phyloP scores from a whole-genome alignment of 2,888 invertebrate genomes.

The Noctua janthina region DNA sequence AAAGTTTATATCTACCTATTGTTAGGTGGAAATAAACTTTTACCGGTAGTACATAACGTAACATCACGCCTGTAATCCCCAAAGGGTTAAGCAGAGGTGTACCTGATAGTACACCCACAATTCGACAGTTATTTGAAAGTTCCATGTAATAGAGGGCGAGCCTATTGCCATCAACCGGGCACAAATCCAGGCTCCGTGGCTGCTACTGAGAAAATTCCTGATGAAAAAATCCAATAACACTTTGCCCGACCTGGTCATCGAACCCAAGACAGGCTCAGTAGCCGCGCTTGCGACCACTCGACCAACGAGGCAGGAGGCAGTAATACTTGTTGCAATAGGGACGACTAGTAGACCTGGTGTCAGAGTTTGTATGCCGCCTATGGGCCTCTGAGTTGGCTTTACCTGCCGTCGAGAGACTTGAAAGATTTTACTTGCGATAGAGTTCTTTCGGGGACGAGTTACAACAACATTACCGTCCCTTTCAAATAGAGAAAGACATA shows the following conservation, averaged over 20 bases:
- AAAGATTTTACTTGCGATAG: no score
- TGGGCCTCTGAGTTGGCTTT: no score
- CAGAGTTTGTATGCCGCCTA: no score
- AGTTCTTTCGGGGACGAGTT: no score
- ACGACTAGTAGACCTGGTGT: not conserved
- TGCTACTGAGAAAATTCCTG: not conserved
- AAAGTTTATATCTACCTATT: not conserved
- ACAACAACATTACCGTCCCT: not conserved
- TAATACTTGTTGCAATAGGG: not conserved
- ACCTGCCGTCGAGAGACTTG: no score
- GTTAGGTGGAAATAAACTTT: slow-evolving; percentile 1
- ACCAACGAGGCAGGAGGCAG: not conserved
- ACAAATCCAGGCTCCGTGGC: no score
- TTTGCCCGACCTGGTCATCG: not conserved
- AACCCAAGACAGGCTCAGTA: not conserved
- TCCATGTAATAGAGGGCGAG: not conserved
- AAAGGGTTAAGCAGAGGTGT: not conserved
- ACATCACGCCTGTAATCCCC: no score
- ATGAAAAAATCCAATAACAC: not conserved
- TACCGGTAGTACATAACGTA: not conserved
- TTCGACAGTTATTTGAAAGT: not conserved
- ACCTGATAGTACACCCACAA: not conserved
- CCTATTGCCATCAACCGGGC: not conserved
- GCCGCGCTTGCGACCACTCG: not conserved
- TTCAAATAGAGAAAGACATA: not conserved